These are phyloP conservation scores for Tetramorium simillimum DNA, from an alignment of 1,140 invertebrate species.

Conservation along the genomic window DNA sequence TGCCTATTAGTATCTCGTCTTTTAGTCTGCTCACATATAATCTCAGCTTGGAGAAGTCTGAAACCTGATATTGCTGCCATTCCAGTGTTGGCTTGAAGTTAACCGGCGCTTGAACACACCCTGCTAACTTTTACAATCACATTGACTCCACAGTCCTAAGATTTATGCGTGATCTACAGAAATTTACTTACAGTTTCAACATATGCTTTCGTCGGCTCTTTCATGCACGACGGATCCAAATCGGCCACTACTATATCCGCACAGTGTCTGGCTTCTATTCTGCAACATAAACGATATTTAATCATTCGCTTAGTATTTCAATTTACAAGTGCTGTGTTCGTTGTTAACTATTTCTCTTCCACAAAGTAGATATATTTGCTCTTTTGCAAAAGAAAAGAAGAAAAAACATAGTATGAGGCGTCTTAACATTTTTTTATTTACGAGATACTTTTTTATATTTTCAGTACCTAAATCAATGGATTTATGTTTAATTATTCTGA, in stretches of 20 bases:
- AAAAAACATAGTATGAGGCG: no score
- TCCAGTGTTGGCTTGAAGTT: constrained; percentile 81
- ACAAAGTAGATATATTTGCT: no score
- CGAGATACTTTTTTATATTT: no score
- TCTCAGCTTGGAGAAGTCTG: constrained; percentile 85
- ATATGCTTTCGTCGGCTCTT: constrained; percentile 80
- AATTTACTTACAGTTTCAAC: constrained; percentile 77
- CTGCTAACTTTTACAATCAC: constrained; percentile 77
- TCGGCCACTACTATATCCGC: constrained; percentile 86
- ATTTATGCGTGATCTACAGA: background rate
- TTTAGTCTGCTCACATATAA: constrained; percentile 80
- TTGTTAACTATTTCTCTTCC: no score
- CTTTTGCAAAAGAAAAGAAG: no score
- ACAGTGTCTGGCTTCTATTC: constrained; percentile 86
- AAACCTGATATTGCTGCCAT: constrained; percentile 86
- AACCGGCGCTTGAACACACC: constrained; percentile 83
- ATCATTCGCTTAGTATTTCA: constrained; percentile 7
- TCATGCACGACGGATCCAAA: constrained; percentile 81
- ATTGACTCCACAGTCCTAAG: constrained; percentile 36
- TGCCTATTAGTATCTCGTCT: constrained; percentile 73
- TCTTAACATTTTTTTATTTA: no score
- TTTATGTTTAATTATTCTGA: no score
- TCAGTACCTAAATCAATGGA: no score
- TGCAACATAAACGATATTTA: constrained; percentile 65
- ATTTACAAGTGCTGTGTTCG: background rate